Base-by-base conservation (phyloP, 2,113 vertebrate species). In the Proterorhinus semilunaris region DNA sequence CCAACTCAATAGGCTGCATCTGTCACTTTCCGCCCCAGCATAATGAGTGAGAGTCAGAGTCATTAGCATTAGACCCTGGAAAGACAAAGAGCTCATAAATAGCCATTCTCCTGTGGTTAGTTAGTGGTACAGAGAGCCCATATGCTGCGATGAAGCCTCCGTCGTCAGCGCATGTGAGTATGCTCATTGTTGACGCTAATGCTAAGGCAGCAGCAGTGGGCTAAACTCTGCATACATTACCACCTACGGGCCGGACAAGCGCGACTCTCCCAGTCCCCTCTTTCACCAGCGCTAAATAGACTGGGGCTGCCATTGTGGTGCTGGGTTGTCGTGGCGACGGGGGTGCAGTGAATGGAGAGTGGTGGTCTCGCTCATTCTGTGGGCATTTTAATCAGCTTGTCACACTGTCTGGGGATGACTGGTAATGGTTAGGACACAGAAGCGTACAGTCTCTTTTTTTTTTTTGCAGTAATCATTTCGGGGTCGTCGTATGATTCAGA, bases 301-400 rank as follows among this genome's bases (percentile, higher is more conserved):
- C 80, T 89, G 78, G 90, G 90, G 88, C 88, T 83, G 80, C 82
- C 91, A 90, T 92, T 93, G 91, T 92, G 48, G 86, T 76, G 67
- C 72, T 68, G 17, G 68, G 92, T 93, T 92, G 91, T 90, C 90
- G 71, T 92, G 92, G 85, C 89, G 76, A 93, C 90, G 74, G 80
- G 63, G 76, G 78, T 68, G 17, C 69, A 65, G 73, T 85, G 88
- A 91, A 89, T 90, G 84, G 87, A 74, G 80, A 81, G 76, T 76
- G 69, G 81, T 83, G 78, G 83, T 80, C 81, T 70, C 68, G 83
- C 82, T 83, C 77, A 72, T 75, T 51, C 82, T 78, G 83, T 81
- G 83, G 87, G 85, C 83, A 88, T 88, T 90, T 87, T 86, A 92
- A 90, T 88, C 84, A 80, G 86, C 79, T 79, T 83, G 85, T 88